A percentile compares a stretch with the other conserved stretches of the same genome.
Conservation (phyloP, 2,113 vertebrate species). For the Alethe castanea region DNA sequence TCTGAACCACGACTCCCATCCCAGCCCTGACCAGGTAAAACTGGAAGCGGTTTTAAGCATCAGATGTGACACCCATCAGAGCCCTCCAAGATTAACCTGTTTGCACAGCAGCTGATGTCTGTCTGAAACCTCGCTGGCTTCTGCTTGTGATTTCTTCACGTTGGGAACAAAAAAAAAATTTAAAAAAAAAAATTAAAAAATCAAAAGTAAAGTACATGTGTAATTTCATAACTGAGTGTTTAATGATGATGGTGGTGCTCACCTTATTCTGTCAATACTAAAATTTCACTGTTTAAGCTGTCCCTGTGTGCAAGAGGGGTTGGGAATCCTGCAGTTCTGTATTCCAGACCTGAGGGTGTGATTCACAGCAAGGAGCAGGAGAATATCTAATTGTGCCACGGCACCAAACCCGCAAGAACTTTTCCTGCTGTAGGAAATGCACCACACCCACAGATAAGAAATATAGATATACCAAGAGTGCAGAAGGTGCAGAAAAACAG, state of each 20-base stretch:
- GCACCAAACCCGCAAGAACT: not conserved
- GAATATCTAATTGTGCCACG: not conserved
- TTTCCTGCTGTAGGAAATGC: not conserved
- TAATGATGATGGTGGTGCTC: not conserved
- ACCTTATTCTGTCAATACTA: not conserved
- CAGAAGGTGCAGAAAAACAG: not conserved
- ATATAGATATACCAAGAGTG: not conserved
- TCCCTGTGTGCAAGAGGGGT: not conserved
- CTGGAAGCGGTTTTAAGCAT: not conserved
- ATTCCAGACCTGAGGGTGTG: not conserved
- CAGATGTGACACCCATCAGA: not conserved
- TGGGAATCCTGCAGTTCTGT: not conserved
- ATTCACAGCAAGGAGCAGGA: not conserved
- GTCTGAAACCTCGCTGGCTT: not conserved
- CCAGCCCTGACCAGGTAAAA: not conserved
- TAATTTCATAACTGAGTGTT: not conserved
- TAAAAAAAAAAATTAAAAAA: not conserved
- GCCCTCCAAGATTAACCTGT: not conserved
- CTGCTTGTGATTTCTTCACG: not conserved
- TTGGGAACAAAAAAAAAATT: not conserved
- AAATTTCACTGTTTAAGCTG: not conserved
- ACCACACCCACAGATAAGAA: constrained; percentile 1
- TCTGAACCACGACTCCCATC: not conserved
- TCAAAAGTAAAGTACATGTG: not conserved
- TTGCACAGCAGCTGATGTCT: not conserved